A percentile compares a stretch with the other conserved stretches of the same genome.
Conservation (phyloP, 2,797 vertebrate species). For the Microchirus variegatus region DNA sequence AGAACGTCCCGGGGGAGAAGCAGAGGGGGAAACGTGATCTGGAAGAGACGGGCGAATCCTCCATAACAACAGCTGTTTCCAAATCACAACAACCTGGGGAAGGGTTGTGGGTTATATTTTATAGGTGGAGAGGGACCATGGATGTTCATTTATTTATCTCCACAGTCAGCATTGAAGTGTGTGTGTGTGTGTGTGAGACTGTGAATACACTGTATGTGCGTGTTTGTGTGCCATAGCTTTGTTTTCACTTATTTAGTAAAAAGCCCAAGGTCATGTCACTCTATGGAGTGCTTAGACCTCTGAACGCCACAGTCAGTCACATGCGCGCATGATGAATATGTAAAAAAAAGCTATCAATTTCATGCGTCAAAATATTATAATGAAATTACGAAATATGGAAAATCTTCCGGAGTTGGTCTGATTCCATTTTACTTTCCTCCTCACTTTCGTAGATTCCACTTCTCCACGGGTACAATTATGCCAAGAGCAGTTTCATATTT, state of each 20-base stretch:
- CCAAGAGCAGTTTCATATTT: conserved; percentile 74
- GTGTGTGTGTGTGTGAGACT: conserved; percentile 39
- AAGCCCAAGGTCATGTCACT: conserved; percentile 53
- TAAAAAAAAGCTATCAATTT: conserved; percentile 63
- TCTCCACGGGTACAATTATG: conserved; percentile 71
- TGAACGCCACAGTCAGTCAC: conserved; percentile 24
- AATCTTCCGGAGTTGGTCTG: conserved; percentile 51
- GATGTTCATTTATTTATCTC: conserved; percentile 83
- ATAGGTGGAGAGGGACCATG: conserved; percentile 76
- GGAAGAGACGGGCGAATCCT: conserved; percentile 79
- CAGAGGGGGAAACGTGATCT: conserved; percentile 77
- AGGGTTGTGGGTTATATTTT: conserved; percentile 81
- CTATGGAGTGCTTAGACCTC: conserved; percentile 32
- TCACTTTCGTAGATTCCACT: conserved; percentile 57
- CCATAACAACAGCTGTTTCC: conserved; percentile 86
- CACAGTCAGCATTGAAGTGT: conserved; percentile 69
- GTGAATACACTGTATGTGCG: background rate
- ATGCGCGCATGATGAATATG: conserved; percentile 54
- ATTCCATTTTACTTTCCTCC: conserved; percentile 59
- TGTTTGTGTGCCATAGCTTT: conserved; percentile 41
- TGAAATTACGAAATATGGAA: conserved; percentile 55
- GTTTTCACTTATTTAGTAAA: conserved; percentile 52
- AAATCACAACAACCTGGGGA: conserved; percentile 83
- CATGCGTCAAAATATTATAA: conserved; percentile 57
- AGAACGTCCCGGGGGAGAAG: conserved; percentile 70